Evolutionary conservation across 2,888 invertebrate species (phyloP).

Genomic region (Neelides folsomi): DNA sequence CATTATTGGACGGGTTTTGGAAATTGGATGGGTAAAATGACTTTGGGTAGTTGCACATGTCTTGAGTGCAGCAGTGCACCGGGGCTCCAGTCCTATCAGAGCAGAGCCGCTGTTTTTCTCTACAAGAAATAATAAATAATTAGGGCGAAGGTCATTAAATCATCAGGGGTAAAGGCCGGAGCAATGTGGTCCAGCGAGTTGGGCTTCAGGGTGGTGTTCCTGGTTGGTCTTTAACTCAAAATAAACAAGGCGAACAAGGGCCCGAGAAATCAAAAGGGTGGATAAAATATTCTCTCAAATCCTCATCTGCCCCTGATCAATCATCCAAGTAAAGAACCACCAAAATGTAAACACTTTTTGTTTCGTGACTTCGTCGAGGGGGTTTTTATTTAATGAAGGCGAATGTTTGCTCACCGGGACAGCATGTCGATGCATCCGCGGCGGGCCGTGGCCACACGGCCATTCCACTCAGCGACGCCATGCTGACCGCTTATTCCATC

Average conservation of each 20-base stretch:
- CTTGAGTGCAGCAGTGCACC: constrained; percentile 15
- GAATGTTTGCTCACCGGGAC: constrained; percentile 9
- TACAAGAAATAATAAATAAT: constrained; percentile 7
- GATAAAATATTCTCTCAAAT: neutral
- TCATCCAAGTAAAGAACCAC: neutral
- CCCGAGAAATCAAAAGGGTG: neutral
- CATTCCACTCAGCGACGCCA: constrained; percentile 18
- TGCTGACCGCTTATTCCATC: constrained; percentile 3
- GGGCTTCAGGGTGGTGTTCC: constrained; percentile 5
- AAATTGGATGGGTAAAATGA: constrained; percentile 19
- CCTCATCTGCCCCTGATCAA: neutral
- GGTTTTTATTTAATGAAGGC: neutral
- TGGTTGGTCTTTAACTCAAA: constrained; percentile 4
- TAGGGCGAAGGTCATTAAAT: neutral
- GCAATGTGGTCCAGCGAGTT: too few relatives aligned
- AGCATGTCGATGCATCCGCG: constrained; percentile 22
- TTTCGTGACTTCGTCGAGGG: neutral
- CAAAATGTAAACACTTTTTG: neutral
- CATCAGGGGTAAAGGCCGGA: too few relatives aligned
- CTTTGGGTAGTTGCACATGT: constrained; percentile 25
- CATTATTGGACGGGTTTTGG: constrained; percentile 7
- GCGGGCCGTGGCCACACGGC: constrained; percentile 18
- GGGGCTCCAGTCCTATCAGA: constrained; percentile 10
- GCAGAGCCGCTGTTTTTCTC: constrained; percentile 19
- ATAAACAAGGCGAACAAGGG: neutral